Conservation (phyloP, 2,797 vertebrate genomes). For the Leptatherina wallacei region DNA sequence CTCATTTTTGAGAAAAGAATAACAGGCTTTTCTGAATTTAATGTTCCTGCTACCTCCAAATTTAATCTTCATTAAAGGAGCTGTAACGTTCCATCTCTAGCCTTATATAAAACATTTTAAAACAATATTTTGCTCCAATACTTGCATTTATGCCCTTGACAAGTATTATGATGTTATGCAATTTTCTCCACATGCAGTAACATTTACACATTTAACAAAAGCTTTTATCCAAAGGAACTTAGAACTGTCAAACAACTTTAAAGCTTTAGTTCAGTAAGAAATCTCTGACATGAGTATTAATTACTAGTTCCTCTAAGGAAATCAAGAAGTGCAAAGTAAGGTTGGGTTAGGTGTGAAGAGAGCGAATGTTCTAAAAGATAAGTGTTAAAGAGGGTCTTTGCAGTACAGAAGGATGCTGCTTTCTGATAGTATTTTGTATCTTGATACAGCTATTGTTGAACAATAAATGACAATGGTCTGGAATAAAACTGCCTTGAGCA, state of each 20-base stretch:
- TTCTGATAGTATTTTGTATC: background rate
- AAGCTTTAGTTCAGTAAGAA: no score
- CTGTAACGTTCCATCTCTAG: background rate
- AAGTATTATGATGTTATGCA: no score
- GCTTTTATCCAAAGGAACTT: no score
- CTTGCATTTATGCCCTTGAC: background rate
- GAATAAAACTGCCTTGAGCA: background rate
- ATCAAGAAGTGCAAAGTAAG: no score
- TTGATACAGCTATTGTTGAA: background rate
- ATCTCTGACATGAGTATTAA: no score
- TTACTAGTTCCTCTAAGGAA: no score
- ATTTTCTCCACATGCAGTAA: no score
- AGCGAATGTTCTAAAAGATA: no score
- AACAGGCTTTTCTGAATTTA: background rate
- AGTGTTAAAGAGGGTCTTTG: background rate
- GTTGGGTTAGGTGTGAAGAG: no score
- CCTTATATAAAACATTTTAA: background rate
- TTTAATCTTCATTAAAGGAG: background rate
- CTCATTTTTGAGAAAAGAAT: background rate
- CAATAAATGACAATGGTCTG: background rate
- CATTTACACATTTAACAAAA: no score
- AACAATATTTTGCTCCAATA: background rate
- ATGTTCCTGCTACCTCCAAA: background rate
- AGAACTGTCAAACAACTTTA: no score
- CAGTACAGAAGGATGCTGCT: no score